Evolutionary conservation across 2,113 vertebrate genomes (phyloP), one percentile per base, ranked within the genome.

Genomic region (Acinonyx jubatus): DNA sequence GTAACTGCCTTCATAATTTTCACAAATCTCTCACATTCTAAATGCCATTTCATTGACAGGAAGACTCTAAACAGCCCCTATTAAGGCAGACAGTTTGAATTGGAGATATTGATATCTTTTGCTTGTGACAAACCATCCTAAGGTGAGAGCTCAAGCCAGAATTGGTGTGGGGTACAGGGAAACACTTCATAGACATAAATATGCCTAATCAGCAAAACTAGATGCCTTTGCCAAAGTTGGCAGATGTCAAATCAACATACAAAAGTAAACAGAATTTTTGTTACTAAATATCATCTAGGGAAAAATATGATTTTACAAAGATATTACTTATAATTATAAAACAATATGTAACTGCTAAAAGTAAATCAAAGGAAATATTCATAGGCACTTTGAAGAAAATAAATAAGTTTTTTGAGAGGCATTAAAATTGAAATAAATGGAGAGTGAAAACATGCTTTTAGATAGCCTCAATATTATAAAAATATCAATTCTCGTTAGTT

Each of bases 11-110:
- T 85, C 38, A 52, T 80, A 76, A 92, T 92, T 85, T 85, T 25
- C 23, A 31, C 25, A 96, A 95, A 65, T 89, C 23, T 91, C 71
- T 91, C n/a, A 84, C 8, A 92, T 31, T 81, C 19, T 36, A 96
- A 88, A 95, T 94, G 15, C 15, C 21, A 50, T 15, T 15, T 92
- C 33, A 50, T 78, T 96, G 33, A 81, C 18, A 96, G 52, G 13
- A 14, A 79, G 19, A 23, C 29, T 93, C 5, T 65, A 69, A 94
- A 80, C 1, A 11, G 16, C 25, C 50, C 25, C 27, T 19, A n/a
- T 27, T 19, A 97, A 79, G 66, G 27, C 7, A 97, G 66, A 85
- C 29, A 81, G 29, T 15, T 7, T 21, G 10, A 33, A 9, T 8
- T 41, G 12, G 10, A 18, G 29, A 69, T 81, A 31, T 78, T 73